Evolutionary conservation across 2,888 invertebrate genomes (phyloP).

Genomic region (Athetis lepigone): DNA sequence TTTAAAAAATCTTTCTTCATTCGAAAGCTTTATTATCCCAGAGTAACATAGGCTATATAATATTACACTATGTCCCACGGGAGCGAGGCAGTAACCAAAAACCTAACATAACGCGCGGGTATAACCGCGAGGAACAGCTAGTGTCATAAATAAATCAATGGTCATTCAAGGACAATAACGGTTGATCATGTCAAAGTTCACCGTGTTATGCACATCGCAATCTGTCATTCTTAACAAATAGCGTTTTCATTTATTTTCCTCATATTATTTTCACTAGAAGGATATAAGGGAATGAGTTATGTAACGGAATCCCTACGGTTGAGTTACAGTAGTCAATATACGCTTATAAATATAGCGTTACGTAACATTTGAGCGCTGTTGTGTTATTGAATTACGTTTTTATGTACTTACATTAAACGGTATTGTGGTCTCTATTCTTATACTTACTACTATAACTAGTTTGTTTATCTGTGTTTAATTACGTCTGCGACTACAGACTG

Average conservation of each 20-base stretch:
- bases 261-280: neutral
- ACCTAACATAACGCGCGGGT: too few relatives aligned
- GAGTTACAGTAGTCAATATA: slow-evolving; percentile 5
- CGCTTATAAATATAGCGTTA: slow-evolving; percentile 30
- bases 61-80: too few relatives aligned
- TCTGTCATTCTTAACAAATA: neutral
- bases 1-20: too few relatives aligned
- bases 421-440: slow-evolving; percentile 11
- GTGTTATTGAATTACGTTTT: slow-evolving; percentile 47
- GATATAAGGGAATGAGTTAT: slow-evolving; percentile 17
- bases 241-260: neutral
- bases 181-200: too few relatives aligned
- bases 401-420: slow-evolving; percentile 2
- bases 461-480: too few relatives aligned
- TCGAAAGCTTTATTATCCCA: too few relatives aligned
- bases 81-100: too few relatives aligned
- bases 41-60: too few relatives aligned
- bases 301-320: slow-evolving; percentile 31
- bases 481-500: too few relatives aligned
- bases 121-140: too few relatives aligned
- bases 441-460: neutral
- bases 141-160: too few relatives aligned
- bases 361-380: slow-evolving; percentile 13
- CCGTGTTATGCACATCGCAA: neutral
- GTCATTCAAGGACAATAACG: too few relatives aligned